These are phyloP conservation scores for Papilio demoleus DNA, from an alignment of 2,888 invertebrate species.

Conservation along the genomic window DNA sequence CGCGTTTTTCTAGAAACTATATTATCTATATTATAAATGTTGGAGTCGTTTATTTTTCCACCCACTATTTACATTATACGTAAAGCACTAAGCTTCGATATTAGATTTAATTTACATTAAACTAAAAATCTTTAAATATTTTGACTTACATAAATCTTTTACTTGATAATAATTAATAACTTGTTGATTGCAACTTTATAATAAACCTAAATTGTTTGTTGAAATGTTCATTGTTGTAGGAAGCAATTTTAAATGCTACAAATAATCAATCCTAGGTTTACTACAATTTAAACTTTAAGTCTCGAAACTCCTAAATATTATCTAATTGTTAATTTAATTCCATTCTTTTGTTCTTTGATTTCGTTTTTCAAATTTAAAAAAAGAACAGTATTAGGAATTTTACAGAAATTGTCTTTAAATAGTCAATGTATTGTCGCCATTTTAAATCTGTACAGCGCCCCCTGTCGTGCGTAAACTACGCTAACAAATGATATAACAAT, in stretches of 20 bases:
- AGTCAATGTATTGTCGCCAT: too few relatives aligned
- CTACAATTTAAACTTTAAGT: background rate
- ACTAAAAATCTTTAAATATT: conserved; percentile 5
- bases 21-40: too few relatives aligned
- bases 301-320: background rate
- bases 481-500: too few relatives aligned
- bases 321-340: background rate
- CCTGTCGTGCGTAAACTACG: too few relatives aligned
- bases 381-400: too few relatives aligned
- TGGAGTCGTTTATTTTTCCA: too few relatives aligned
- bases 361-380: background rate
- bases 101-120: too few relatives aligned
- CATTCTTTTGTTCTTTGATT: background rate
- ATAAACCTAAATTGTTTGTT: conserved; percentile 20
- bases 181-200: conserved; percentile 30
- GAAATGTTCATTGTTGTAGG: conserved; percentile 19
- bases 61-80: too few relatives aligned
- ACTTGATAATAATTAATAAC: conserved; percentile 20
- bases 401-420: too few relatives aligned
- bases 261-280: background rate
- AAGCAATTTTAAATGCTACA: conserved; percentile 5
- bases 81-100: too few relatives aligned
- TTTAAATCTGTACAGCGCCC: too few relatives aligned
- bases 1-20: too few relatives aligned
- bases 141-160: conserved; percentile 28